Evolutionary conservation across 2,113 vertebrate genomes (phyloP).

Genomic region (human): DNA sequence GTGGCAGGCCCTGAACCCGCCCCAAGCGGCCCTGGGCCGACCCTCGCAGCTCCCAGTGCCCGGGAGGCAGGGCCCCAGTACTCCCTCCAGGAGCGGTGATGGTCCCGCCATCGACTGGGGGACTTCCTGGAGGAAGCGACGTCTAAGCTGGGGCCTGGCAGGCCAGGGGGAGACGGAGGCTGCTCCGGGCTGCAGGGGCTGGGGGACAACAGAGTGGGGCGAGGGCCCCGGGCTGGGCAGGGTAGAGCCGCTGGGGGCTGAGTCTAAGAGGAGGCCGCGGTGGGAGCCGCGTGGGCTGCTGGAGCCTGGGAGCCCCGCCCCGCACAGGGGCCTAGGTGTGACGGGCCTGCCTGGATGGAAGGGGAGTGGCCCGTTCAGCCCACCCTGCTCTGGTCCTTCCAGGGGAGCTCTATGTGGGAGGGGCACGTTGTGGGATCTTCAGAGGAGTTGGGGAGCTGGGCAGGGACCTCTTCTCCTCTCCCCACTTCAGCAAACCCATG

Average conservation of each 20-base stretch:
- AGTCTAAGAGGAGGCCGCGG: background rate
- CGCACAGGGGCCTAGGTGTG: background rate
- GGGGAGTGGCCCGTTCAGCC: background rate
- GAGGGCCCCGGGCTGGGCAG: background rate
- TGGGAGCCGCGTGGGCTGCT: background rate
- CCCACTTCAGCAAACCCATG: background rate
- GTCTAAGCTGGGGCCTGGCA: no score
- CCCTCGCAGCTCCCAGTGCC: background rate
- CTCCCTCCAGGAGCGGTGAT: no score
- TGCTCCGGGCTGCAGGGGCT: background rate
- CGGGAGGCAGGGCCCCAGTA: background rate
- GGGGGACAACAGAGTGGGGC: no score
- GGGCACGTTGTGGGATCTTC: background rate
- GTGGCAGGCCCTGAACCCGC: background rate
- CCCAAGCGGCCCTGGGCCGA: background rate
- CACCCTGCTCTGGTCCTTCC: background rate
- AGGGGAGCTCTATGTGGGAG: background rate
- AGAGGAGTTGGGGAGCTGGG: background rate
- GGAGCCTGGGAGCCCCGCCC: no score
- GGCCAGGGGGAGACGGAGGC: no score
- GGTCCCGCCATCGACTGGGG: background rate
- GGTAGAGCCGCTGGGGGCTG: background rate
- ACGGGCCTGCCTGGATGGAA: no score
- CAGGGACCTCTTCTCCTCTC: background rate
- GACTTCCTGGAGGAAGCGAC: conserved; percentile 26